Conservation (phyloP, 2,888 invertebrate species). For the Caenorhabditis virilis region DNA sequence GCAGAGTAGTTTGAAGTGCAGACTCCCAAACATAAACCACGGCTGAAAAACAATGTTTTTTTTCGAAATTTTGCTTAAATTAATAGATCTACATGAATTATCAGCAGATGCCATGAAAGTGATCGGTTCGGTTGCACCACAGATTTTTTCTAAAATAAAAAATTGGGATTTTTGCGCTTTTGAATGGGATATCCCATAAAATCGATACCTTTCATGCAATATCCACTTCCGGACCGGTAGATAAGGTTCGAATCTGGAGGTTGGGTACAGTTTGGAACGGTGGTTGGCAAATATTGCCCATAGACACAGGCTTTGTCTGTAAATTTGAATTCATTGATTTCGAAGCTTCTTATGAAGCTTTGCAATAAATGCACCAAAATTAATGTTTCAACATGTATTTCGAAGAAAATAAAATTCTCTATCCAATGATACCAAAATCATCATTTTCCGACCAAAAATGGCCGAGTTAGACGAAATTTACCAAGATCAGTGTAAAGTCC, state of each 20-base stretch:
- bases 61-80: constrained; percentile 1
- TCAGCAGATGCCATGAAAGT: not conserved
- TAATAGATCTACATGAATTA: not conserved
- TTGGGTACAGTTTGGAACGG: constrained; percentile 9
- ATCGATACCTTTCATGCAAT: constrained; percentile 14
- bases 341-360: too few relatives aligned
- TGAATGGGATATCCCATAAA: not conserved
- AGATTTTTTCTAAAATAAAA: constrained; percentile 5
- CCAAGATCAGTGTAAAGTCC: constrained; percentile 14
- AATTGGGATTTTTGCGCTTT: too few relatives aligned
- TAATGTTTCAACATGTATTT: not conserved
- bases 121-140: not conserved
- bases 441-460: too few relatives aligned
- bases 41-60: constrained; percentile 1
- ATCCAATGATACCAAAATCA: too few relatives aligned
- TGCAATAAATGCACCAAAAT: constrained; percentile 5
- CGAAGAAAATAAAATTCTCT: constrained; percentile 3
- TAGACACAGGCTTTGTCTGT: not conserved
- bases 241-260: constrained; percentile 7
- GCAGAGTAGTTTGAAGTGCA: not conserved
- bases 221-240: constrained; percentile 24
- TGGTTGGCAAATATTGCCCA: not conserved
- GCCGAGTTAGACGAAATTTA: too few relatives aligned
- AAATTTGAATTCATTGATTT: too few relatives aligned
- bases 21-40: constrained; percentile 13